Conservation (phyloP, 1,140 invertebrate species). For the Pentalonia nigronervosa region DNA sequence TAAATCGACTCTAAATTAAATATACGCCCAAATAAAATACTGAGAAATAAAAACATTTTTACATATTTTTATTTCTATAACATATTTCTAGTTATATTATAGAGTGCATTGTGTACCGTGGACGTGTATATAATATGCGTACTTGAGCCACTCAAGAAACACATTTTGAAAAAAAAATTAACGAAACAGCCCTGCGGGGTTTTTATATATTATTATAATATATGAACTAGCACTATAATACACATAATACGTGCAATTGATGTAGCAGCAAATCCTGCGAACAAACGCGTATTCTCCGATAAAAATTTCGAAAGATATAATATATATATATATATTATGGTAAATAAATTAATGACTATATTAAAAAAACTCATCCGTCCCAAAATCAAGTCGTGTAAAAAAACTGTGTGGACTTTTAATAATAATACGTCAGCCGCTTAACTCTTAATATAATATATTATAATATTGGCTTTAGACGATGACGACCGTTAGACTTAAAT, state of each 20-base stretch:
- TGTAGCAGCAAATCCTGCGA: background rate
- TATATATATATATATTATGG: background rate
- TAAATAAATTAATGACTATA: conserved; percentile 34
- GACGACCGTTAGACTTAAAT: background rate
- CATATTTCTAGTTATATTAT: background rate
- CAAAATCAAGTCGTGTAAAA: background rate
- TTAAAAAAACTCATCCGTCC: background rate
- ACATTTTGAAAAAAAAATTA: background rate
- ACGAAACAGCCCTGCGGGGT: background rate
- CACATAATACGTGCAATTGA: background rate
- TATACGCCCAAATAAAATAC: no score
- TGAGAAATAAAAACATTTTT: background rate
- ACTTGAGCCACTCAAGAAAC: no score
- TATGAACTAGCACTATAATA: no score
- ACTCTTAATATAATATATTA: background rate
- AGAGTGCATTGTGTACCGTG: background rate
- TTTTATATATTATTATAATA: background rate
- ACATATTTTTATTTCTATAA: background rate
- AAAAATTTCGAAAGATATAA: background rate
- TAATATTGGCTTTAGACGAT: background rate
- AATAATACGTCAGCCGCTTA: background rate
- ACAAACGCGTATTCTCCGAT: conserved; percentile 2
- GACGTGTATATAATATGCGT: background rate
- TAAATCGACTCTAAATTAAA: no score
- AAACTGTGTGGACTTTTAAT: background rate